phyloP scores from a whole-genome alignment of 2,888 invertebrate genomes.

The Trichopria drosophilae region DNA sequence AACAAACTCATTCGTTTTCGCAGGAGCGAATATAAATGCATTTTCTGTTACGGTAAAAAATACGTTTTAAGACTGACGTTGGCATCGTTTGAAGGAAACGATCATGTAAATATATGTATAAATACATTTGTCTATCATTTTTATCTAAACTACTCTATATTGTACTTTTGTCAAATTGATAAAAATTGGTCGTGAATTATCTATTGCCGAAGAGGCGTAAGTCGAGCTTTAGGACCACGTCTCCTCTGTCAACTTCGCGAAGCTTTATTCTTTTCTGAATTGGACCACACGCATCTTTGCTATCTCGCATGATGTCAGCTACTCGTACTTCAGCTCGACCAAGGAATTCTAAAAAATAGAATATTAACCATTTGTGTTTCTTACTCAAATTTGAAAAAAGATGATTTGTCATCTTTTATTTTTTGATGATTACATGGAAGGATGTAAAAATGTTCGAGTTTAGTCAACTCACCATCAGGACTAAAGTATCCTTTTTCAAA shows the following conservation, averaged over 20 bases:
- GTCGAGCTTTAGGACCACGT: slow-evolving; percentile 71
- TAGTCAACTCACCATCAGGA: slow-evolving; percentile 67
- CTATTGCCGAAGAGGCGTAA: slow-evolving; percentile 64
- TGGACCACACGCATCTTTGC: slow-evolving; percentile 65
- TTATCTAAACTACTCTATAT: too few species aligned
- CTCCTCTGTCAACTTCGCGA: slow-evolving; percentile 71
- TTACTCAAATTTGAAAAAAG: background rate
- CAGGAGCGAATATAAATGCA: too few species aligned
- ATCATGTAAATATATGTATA: too few species aligned
- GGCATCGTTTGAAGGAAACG: too few species aligned
- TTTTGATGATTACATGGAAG: background rate
- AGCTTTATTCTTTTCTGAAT: slow-evolving; percentile 67
- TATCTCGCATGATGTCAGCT: slow-evolving; percentile 65
- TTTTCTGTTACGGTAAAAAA: too few species aligned
- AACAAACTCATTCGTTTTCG: too few species aligned
- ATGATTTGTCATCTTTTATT: background rate
- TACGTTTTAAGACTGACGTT: too few species aligned
- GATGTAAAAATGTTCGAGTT: slow-evolving; percentile 2
- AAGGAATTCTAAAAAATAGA: slow-evolving; percentile 65
- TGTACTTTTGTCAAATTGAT: too few species aligned
- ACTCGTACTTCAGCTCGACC: slow-evolving; percentile 72
- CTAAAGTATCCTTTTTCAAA: slow-evolving; percentile 73
- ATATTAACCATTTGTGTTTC: slow-evolving; percentile 12
- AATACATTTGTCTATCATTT: too few species aligned
- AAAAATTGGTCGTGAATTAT: too few species aligned